A percentile compares a stretch with the other conserved stretches of the same genome.
Conservation (phyloP, 2,797 vertebrate genomes). For the Malurus splendens region DNA sequence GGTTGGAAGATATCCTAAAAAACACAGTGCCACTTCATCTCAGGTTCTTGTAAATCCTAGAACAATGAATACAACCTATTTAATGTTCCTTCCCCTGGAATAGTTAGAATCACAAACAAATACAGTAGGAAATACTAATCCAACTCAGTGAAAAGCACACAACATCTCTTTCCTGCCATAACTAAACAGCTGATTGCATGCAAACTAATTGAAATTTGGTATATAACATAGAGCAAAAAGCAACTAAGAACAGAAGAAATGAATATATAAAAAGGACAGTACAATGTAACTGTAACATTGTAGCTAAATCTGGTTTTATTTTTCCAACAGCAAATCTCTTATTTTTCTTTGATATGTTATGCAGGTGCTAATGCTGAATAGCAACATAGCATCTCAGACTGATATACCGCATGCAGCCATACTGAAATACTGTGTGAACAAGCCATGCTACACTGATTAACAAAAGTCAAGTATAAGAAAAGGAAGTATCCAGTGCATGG, state of each 20-base stretch:
- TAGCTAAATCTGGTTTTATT: background rate
- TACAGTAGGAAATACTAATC: constrained; percentile 25
- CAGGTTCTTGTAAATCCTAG: constrained; percentile 57
- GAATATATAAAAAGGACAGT: background rate
- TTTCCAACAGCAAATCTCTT: background rate
- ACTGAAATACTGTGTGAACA: background rate
- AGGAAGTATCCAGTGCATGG: background rate
- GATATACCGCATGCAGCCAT: constrained; percentile 54
- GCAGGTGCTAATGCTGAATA: constrained; percentile 13
- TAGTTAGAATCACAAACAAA: background rate
- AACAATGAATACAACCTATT: background rate
- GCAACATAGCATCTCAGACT: constrained; percentile 6
- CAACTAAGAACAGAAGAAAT: background rate
- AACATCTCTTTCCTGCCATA: constrained; percentile 33
- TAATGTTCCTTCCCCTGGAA: background rate
- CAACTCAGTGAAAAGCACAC: constrained; percentile 31
- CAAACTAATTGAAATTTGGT: constrained; percentile 15
- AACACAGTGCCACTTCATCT: constrained; percentile 41
- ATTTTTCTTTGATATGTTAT: background rate
- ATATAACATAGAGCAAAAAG: background rate
- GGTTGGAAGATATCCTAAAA: constrained; percentile 11
- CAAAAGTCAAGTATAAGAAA: background rate
- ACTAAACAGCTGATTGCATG: constrained; percentile 52
- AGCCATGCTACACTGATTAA: background rate
- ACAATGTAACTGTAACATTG: background rate